Evolutionary conservation across 2,888 invertebrate species (phyloP).

Genomic region (Euplagia quadripunctaria): DNA sequence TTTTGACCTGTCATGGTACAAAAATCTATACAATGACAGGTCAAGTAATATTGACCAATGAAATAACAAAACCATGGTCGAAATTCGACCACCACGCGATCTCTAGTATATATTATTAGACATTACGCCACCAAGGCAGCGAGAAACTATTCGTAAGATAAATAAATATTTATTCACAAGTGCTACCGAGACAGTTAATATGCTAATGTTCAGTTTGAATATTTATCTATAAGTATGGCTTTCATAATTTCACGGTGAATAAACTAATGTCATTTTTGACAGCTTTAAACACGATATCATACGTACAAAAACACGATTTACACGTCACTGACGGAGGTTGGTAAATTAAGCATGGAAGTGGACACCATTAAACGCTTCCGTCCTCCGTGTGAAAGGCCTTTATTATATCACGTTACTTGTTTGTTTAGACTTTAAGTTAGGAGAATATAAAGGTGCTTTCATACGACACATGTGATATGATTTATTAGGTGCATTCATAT

Average conservation of each 20-base stretch:
- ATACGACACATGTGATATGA: not conserved
- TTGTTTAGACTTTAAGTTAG: constrained; percentile 1
- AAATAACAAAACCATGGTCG: too few relatives aligned
- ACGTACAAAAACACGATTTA: not conserved
- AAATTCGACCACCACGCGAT: too few relatives aligned
- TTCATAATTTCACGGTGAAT: not conserved
- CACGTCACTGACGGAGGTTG: not conserved
- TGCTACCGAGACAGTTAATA: too few relatives aligned
- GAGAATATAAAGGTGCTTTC: not conserved
- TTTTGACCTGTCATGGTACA: too few relatives aligned
- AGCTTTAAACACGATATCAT: not conserved
- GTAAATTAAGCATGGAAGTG: constrained; percentile 19
- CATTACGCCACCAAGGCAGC: too few relatives aligned
- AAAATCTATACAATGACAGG: too few relatives aligned
- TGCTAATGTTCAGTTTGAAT: too few relatives aligned
- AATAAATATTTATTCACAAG: too few relatives aligned
- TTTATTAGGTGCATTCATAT: not conserved
- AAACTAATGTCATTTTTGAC: not conserved
- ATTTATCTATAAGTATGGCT: too few relatives aligned
- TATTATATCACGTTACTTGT: constrained; percentile 12
- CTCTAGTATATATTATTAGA: too few relatives aligned
- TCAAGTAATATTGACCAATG: too few relatives aligned
- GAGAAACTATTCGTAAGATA: too few relatives aligned
- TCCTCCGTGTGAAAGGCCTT: constrained; percentile 16
- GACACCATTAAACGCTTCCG: constrained; percentile 21